Evolutionary conservation across 2,113 vertebrate species (phyloP).

Genomic region (Oryzias curvinotus): DNA sequence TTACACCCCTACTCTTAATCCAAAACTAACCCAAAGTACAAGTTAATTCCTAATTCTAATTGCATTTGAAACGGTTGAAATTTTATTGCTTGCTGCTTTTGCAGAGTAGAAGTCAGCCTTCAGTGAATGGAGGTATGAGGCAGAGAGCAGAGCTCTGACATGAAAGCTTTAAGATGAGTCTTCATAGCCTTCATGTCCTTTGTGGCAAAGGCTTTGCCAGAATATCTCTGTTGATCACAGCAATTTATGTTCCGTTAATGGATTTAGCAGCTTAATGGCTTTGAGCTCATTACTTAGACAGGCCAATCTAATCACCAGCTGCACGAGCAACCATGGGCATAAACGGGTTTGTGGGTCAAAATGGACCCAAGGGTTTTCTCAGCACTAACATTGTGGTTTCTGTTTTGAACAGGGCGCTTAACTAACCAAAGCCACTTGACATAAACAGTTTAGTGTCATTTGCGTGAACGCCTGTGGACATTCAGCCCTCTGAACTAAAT

Average conservation of each 20-base stretch:
- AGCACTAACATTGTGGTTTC: constrained; percentile 9
- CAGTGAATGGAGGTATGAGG: constrained; percentile 37
- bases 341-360: constrained; percentile 48
- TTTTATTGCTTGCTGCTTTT: constrained; percentile 55
- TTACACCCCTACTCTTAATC: too few relatives aligned
- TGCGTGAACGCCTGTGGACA: not conserved
- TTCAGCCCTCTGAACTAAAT: not conserved
- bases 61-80: constrained; percentile 58
- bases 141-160: constrained; percentile 43
- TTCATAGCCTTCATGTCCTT: constrained; percentile 57
- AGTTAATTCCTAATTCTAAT: constrained; percentile 47
- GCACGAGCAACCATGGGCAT: constrained; percentile 31
- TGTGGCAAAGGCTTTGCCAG: constrained; percentile 34
- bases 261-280: constrained; percentile 69
- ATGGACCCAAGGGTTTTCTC: constrained; percentile 31
- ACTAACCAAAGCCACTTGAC: not conserved
- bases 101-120: constrained; percentile 35
- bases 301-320: constrained; percentile 65
- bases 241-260: constrained; percentile 67
- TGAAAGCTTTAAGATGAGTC: constrained; percentile 50
- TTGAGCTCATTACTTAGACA: constrained; percentile 66
- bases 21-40: constrained; percentile 32
- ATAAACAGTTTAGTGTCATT: too few relatives aligned
- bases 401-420: not conserved
- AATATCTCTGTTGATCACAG: constrained; percentile 61